Percentiles rank a stretch among this genome's conserved stretches.
These are phyloP conservation scores for Centruroides vittatus DNA, from an alignment of 1,140 invertebrate species.

Conservation along the genomic window DNA sequence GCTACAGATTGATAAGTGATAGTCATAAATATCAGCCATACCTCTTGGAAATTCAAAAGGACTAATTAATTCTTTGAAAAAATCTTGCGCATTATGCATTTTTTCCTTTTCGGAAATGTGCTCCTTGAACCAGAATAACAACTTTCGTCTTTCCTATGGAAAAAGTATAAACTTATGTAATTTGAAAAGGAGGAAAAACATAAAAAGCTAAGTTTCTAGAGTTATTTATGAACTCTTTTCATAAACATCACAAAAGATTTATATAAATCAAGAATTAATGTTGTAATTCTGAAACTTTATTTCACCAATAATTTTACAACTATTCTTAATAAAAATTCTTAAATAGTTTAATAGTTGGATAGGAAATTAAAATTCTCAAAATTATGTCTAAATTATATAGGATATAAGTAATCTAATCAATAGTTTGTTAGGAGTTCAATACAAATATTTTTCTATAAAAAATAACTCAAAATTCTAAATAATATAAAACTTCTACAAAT, in stretches of 20 bases:
- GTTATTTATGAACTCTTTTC: too few species aligned
- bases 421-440: background rate
- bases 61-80: conserved; percentile 85
- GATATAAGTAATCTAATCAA: too few species aligned
- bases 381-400: too few species aligned
- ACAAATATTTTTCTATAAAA: background rate
- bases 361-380: background rate
- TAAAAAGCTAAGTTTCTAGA: too few species aligned
- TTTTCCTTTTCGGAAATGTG: conserved; percentile 51
- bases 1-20: too few species aligned
- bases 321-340: background rate
- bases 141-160: conserved; percentile 54
- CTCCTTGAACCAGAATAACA: conserved; percentile 79
- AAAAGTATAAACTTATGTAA: background rate
- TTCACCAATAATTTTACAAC: too few species aligned
- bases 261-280: background rate
- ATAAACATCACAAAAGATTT: background rate
- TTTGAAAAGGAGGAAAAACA: too few species aligned
- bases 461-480: background rate
- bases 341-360: background rate
- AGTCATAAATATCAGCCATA: background rate
- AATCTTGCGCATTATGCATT: conserved; percentile 77
- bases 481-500: background rate
- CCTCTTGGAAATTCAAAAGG: conserved; percentile 72
- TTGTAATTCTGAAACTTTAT: too few species aligned